Base-by-base conservation (phyloP, 2,888 invertebrate genomes). In the Zelleria hepariella region DNA sequence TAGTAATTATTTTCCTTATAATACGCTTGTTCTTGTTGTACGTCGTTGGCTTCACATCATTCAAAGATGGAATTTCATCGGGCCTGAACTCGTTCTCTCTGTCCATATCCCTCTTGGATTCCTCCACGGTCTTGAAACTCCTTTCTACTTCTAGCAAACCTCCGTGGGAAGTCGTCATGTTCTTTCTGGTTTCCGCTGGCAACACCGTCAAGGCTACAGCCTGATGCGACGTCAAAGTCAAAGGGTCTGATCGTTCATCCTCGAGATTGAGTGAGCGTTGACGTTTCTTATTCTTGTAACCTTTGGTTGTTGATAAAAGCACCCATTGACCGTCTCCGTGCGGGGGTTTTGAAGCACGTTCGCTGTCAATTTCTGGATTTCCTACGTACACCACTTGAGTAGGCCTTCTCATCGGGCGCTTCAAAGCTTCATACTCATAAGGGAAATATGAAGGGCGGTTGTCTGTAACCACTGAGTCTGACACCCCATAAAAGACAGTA, bases 271-370 rank as follows among this genome's bases (percentile, higher is more conserved):
- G 66, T 15, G 89, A 86, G 65, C 86, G 74, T 66, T 89, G 87
- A 6, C 85, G 81, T 63, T 83, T 89, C 64, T 81, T 90, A 59
- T 90, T 89, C 62, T 91, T 91, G 70, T 94, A 94, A 0, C 94
- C 94, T 79, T 94, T 93, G 10, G 94, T 95, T 3, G 94, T 94
- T 0, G 94, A 94, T 6, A 95, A 77, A 1, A 95, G 80, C 2
- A 95, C 92, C 95, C 95, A 95, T 66, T 94, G 93, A 0, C 95
- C 95, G 62, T 94, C 93, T 0, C 93, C 93, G 62, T 89, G 87
- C 0, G 91, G 86, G 0, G 94, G 93, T 73, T 93, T 90, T 2
- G 90, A 87, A 2, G 84, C 77, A 0, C 92, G 90, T 69, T 91
- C 90, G 58, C 70, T 77, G 26, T 87, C 86, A 58, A 75, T 70